Conservation (phyloP, 2,113 vertebrate species). For the Dascyllus trimaculatus region DNA sequence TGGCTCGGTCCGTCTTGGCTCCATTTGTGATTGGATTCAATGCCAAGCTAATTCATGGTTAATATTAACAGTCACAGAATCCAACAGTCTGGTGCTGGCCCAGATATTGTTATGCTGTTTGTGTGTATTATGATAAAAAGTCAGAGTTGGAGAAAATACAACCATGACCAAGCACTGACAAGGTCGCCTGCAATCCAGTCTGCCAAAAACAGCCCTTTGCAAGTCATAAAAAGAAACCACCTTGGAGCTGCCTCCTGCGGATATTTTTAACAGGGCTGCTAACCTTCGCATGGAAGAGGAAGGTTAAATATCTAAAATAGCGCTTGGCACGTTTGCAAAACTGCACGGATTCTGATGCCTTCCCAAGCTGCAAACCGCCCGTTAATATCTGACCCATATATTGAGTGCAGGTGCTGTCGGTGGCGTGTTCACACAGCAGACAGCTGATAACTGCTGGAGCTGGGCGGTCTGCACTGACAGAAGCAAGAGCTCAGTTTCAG, state of each 20-base stretch:
- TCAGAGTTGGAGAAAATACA: conserved; percentile 14
- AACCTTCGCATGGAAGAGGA: conserved; percentile 52
- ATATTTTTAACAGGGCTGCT: conserved; percentile 73
- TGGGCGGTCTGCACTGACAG: conserved; percentile 14
- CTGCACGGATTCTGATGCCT: conserved; percentile 26
- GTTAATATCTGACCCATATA: conserved; percentile 69
- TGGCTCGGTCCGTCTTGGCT: not conserved
- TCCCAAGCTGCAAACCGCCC: conserved; percentile 33
- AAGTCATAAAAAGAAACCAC: conserved; percentile 30
- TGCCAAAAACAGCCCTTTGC: conserved; percentile 51
- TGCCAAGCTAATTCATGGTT: conserved; percentile 11
- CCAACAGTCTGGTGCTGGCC: not conserved
- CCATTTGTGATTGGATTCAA: not conserved
- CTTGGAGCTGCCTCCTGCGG: conserved; percentile 13
- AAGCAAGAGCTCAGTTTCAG: not conserved
- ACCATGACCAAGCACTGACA: conserved; percentile 54
- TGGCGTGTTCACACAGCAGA: conserved; percentile 34
- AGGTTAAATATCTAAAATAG: conserved; percentile 65
- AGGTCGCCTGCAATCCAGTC: conserved; percentile 36
- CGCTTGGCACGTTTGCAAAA: conserved; percentile 45
- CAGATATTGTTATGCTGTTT: conserved; percentile 1
- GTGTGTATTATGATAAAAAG: not conserved
- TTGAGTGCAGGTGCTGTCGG: conserved; percentile 53
- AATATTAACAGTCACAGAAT: conserved; percentile 25
- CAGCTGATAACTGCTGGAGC: conserved; percentile 53